These are phyloP conservation scores for Leucozona laternaria DNA, from an alignment of 2,888 invertebrate species.

Conservation along the genomic window DNA sequence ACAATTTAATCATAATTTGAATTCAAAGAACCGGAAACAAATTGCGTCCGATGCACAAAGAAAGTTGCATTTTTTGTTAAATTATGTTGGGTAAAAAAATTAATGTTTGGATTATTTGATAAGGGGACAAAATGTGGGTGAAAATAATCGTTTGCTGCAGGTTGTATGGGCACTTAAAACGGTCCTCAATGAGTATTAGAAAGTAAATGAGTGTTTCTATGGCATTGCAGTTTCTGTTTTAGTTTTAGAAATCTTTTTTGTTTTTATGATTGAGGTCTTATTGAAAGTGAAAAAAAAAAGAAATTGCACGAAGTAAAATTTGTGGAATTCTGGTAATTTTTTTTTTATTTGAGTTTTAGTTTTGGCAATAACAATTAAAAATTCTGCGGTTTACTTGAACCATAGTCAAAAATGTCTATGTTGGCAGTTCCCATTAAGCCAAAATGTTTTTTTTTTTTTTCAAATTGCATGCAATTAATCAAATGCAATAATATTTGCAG, in stretches of 20 bases:
- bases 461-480: too few species aligned
- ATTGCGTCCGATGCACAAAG: slow-evolving; percentile 13
- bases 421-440: too few species aligned
- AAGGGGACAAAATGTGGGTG: background rate
- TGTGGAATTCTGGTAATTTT: background rate
- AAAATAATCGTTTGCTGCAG: background rate
- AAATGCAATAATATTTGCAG: too few species aligned
- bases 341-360: too few species aligned
- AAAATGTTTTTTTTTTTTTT: too few species aligned
- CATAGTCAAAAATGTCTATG: too few species aligned
- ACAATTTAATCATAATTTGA: slow-evolving; percentile 25
- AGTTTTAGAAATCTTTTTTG: slow-evolving; percentile 3
- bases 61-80: slow-evolving; percentile 3
- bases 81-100: background rate
- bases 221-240: background rate
- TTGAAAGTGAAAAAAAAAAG: background rate
- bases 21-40: slow-evolving; percentile 20
- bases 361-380: too few species aligned
- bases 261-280: background rate
- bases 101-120: slow-evolving; percentile 9
- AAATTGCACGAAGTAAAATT: background rate
- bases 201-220: background rate
- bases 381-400: too few species aligned
- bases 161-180: background rate
- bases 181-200: background rate